Evolutionary conservation across 2,113 vertebrate species (phyloP).

Genomic region (Etheostoma cragini): DNA sequence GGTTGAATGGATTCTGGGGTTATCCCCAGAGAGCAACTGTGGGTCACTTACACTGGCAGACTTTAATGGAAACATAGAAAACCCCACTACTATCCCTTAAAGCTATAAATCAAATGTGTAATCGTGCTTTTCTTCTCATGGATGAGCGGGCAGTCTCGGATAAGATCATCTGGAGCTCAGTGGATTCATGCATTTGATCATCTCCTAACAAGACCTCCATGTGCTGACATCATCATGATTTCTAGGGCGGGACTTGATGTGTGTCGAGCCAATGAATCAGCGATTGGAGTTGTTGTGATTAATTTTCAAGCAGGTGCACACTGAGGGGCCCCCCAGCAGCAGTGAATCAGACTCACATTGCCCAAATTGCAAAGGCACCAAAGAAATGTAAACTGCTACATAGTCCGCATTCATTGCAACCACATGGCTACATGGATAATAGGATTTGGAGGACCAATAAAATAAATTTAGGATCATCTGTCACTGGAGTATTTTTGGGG

Average conservation of each 20-base stretch:
- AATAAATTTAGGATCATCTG: constrained; percentile 66
- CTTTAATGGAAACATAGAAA: background rate
- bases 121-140: constrained; percentile 42
- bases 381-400: constrained; percentile 50
- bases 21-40: constrained; percentile 21
- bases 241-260: constrained; percentile 42
- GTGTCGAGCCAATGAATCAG: constrained; percentile 55
- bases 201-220: constrained; percentile 39
- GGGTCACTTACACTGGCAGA: constrained; percentile 28
- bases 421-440: constrained; percentile 32
- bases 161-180: constrained; percentile 44
- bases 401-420: constrained; percentile 35
- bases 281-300: constrained; percentile 31
- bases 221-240: constrained; percentile 61
- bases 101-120: constrained; percentile 30
- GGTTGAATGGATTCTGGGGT: constrained; percentile 40
- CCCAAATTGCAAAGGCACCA: constrained; percentile 44
- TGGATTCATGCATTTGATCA: constrained; percentile 39
- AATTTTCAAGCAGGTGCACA: constrained; percentile 55
- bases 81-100: background rate
- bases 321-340: constrained; percentile 38
- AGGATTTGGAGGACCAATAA: constrained; percentile 56
- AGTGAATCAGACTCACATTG: constrained; percentile 25
- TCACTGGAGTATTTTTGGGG: constrained; percentile 55
- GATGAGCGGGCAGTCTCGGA: constrained; percentile 42